phyloP scores from a whole-genome alignment of 2,888 invertebrate genomes.

The Hylaea fasciaria region DNA sequence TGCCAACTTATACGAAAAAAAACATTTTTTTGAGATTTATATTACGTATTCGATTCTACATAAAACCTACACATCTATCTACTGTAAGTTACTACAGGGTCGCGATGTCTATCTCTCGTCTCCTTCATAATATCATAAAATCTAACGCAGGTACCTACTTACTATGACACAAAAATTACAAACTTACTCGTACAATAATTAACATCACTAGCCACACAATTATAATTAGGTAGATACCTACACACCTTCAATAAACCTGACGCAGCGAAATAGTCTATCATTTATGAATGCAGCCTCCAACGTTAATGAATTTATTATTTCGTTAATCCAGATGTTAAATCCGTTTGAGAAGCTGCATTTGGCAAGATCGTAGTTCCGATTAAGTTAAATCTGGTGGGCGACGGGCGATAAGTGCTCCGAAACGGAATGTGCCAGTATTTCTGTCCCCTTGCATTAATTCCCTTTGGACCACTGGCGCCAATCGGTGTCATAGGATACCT shows the following conservation, averaged over 20 bases:
- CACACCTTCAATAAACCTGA: background rate
- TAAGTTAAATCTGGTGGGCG: conserved; percentile 26
- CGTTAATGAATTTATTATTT: conserved; percentile 13
- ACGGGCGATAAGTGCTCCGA: conserved; percentile 37
- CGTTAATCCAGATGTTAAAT: background rate
- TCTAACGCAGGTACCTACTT: background rate
- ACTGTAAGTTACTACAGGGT: too few species aligned
- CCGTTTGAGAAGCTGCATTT: conserved; percentile 18
- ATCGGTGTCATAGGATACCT: conserved; percentile 27
- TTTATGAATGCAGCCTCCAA: background rate
- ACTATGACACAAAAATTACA: background rate
- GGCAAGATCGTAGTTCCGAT: conserved; percentile 14
- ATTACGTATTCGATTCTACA: too few species aligned
- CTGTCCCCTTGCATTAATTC: conserved; percentile 39
- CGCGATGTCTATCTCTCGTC: too few species aligned
- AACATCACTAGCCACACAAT: too few species aligned
- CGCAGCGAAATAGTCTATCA: too few species aligned
- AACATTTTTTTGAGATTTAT: too few species aligned
- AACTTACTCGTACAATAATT: too few species aligned
- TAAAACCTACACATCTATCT: too few species aligned
- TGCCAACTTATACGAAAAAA: too few species aligned
- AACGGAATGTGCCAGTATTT: conserved; percentile 37
- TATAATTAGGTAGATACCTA: too few species aligned
- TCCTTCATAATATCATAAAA: too few species aligned
- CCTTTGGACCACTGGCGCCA: conserved; percentile 30